Evolutionary conservation across 2,113 vertebrate species (phyloP), one percentile per base, ranked within the genome.

Genomic region (Callipepla californica): DNA sequence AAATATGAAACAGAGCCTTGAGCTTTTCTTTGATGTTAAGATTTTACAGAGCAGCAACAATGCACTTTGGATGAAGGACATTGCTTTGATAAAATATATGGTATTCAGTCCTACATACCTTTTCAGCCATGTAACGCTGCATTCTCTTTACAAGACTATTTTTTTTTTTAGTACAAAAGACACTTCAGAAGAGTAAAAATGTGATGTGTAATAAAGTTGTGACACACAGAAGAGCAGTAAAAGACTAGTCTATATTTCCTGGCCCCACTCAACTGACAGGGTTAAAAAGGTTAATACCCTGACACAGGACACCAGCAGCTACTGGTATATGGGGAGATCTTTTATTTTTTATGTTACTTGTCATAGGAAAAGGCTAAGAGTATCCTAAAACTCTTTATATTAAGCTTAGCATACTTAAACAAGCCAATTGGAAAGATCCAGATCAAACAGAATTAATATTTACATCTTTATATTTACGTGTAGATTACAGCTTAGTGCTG

Each of bases 251-350:
- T 92, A 76, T 96, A 95, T 95, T 92, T 96, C 93, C 94, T 95
- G 93, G 91, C 87, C 93, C 66, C 85, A 90, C 76, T 28, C 80
- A 75, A 90, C 93, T 95, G 94, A 95, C 87, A 95, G 69, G 95
- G 95, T 96, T 95, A 95, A 93, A 95, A 93, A 96, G 95, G 94
- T 96, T 94, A 96, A 96, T 95, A 93, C 94, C 87, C 92, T 94
- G 94, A 94, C 94, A 96, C 90, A 94, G 92, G 94, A 96, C 93
- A 96, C 92, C 94, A 95, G 90, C 3, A 0, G 90, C 95, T 96
- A 96, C 93, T 94, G 94, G 93, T 96, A 94, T 92, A 79, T 94
- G 83, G 87, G 92, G 69, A 95, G 84, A 87, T 90, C 66, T 95
- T 95, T 95, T 93, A 78, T 67, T 90, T 91, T 94, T 96, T 88